These are phyloP conservation scores for Huso huso DNA, from an alignment of 2,797 vertebrate genomes.

Conservation along the genomic window DNA sequence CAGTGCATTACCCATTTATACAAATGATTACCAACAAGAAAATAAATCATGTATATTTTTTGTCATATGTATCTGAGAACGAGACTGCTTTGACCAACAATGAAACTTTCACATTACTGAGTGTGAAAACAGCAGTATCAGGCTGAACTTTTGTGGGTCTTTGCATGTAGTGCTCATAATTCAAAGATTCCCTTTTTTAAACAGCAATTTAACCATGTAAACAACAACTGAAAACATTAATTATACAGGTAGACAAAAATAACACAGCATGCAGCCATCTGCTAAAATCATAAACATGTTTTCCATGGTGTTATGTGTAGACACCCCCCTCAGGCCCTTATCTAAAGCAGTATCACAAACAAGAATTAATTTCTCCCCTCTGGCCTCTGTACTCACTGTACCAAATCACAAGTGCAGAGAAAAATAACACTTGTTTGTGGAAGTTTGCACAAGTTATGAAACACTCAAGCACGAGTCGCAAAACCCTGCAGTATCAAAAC, in stretches of 20 bases:
- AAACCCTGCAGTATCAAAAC: constrained; percentile 1
- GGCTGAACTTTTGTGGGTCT: no score
- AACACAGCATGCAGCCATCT: background rate
- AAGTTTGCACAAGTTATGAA: background rate
- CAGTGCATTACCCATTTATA: no score
- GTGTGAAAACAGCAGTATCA: no score
- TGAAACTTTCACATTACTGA: no score
- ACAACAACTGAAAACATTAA: background rate
- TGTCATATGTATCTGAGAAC: no score
- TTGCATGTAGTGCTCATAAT: no score
- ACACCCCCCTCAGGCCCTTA: background rate
- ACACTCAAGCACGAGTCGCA: background rate
- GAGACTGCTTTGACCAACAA: no score
- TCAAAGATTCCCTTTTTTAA: no score
- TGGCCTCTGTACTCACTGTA: background rate
- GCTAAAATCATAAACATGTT: constrained; percentile 1
- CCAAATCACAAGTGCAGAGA: background rate
- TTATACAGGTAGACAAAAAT: background rate
- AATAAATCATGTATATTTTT: no score
- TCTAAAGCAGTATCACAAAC: background rate
- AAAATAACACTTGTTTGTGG: background rate
- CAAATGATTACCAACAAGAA: no score
- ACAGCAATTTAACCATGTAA: background rate
- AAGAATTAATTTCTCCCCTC: background rate
- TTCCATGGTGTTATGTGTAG: background rate